Base-by-base conservation (phyloP, 2,888 invertebrate genomes). In the Dynastes grantii region DNA sequence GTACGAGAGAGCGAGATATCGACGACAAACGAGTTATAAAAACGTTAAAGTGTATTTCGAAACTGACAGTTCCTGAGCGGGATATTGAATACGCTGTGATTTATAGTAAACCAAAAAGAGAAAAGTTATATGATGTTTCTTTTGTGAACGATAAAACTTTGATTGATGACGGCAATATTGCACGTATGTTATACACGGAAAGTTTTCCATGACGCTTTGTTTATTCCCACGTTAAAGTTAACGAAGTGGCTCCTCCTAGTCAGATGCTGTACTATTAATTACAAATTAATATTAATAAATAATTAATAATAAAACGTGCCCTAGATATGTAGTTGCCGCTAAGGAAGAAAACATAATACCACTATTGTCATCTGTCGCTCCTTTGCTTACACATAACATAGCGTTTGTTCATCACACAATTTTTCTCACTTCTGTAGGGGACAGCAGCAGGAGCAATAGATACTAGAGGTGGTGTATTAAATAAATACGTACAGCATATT, bases 141-240 rank as follows among this genome's bases (percentile, higher is more conserved):
- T 65, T 32, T 65, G 40, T 65, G 65, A 65, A 45, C 45, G 65
- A 65, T 65, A 65, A 65, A 65, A 40, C 16, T 65, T 65, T 65
- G 65, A 65, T 65, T 65, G 65, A 65, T 65, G 65, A 40, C 40
- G n/a, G 40, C 65, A 65, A 65, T 65, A 65, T 65, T 65, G 65
- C 40, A 65, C 40, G 65, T 8, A 9, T 40, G 37, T 65, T 37
- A 65, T 65, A 65, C 40, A 65, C 45, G 32, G 22, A 40, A 65
- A 65, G 6, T 65, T 65, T 65, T 16, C 65, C 45, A 45, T 11
- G 45, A 45, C 8, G 45, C 11, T 45, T 45, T 45, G 45, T 63
- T 29, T 63, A 29, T 27, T 29, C 9, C 27, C 29, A 63, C 32
- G 13, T 32, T 63, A 63, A 63, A n/a, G 2, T 32, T 63, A 63